Evolutionary conservation across 2,113 vertebrate species (phyloP), one percentile per base, ranked within the genome.

Genomic region (Geococcyx californianus): DNA sequence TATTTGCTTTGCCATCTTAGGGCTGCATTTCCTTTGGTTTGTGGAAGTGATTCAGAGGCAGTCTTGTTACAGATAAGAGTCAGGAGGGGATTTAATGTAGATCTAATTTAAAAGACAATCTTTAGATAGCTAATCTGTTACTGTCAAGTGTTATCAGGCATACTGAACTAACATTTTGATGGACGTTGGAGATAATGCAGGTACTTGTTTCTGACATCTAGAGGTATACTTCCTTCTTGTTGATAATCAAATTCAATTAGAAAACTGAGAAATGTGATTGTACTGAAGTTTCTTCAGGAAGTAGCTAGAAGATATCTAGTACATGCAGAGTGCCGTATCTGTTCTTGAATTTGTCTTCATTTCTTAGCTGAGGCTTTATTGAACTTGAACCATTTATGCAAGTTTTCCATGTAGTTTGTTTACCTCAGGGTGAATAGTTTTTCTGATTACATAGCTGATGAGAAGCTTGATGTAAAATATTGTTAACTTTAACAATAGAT

Each of bases 1-100:
- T 70, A 24, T 0, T 47, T 12, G 18, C 13, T 34, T 68, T 47
- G 45, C 31, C 7, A 1, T 62, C 10, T 15, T 2, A 2, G 2
- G 18, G 6, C 31, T 92, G n/a, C 26, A 7, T 62, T 84, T 66
- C n/a, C 13, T 70, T 56, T 78, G n/a, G 5, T 75, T 78, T 87
- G 42, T 75, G 26, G 33, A 77, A 49, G 33, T 87, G 42, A 33
- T 75, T 75, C 12, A n/a, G 42, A 51, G 20, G 7, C 64, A 42
- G 7, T 28, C 13, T 29, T 75, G 31, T 62, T 38, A n/a, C 55
- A 47, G 58, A 11, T 9, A 45, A 8, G 14, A 88, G 17, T 19
- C 13, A 17, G 19, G 28, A 54, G 33, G 11, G 7, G 3, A 36
- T 49, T 40, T 42, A 23, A 28, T 7, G 4, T 82, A 16, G 20